These are phyloP conservation scores for Trachemys scripta DNA, from an alignment of 2,113 vertebrate species.

Conservation along the genomic window DNA sequence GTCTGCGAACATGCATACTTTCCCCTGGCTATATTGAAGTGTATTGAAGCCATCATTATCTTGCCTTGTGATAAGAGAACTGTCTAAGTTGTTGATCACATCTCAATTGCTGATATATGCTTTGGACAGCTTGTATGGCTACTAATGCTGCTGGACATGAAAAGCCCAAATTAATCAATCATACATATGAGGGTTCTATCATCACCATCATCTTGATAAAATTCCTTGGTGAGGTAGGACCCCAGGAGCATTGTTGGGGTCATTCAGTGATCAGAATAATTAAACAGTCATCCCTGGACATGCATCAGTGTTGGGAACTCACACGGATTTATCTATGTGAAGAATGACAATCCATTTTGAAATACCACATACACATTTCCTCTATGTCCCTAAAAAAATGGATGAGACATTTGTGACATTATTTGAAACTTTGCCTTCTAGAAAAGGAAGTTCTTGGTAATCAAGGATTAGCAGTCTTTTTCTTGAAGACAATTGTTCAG, in stretches of 20 bases:
- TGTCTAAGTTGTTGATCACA: background rate
- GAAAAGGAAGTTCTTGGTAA: background rate
- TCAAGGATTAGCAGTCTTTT: background rate
- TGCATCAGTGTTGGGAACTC: background rate
- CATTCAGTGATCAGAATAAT: conserved; percentile 1
- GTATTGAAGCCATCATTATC: background rate
- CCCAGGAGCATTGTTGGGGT: background rate
- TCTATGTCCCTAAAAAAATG: background rate
- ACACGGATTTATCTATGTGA: background rate
- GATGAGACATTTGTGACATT: background rate
- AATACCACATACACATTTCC: background rate
- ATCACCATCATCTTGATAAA: background rate
- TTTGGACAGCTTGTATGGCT: background rate
- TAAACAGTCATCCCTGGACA: background rate
- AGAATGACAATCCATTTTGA: background rate
- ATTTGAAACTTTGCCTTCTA: background rate
- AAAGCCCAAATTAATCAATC: background rate
- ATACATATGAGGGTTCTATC: background rate
- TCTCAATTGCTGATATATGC: background rate
- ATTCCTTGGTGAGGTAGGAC: background rate
- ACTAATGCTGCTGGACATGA: background rate
- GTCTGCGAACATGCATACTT: background rate
- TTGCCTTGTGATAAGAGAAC: background rate
- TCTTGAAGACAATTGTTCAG: background rate
- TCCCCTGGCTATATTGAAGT: background rate